Conservation (phyloP, 2,113 vertebrate species). For the Uropsilus gracilis region DNA sequence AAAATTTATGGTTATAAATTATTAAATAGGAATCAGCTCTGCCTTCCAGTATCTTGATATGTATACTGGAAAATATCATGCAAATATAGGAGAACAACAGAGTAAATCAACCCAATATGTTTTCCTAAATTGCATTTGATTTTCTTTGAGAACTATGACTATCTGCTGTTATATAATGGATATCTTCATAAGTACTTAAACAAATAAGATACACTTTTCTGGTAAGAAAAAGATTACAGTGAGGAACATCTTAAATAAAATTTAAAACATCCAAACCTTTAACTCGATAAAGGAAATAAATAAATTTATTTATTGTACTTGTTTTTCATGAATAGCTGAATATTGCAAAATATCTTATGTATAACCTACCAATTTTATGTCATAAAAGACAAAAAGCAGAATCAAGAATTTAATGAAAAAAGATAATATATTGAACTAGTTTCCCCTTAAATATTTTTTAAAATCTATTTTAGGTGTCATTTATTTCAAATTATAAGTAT, state of each 20-base stretch:
- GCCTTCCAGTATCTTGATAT: not conserved
- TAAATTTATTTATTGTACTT: not conserved
- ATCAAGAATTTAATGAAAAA: not conserved
- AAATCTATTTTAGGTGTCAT: not conserved
- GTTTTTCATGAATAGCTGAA: not conserved
- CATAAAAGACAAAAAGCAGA: not conserved
- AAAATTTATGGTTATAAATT: constrained; percentile 7
- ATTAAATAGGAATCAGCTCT: not conserved
- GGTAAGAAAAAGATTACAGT: not conserved
- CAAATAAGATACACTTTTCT: not conserved
- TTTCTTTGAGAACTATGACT: not conserved
- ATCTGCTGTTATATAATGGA: not conserved
- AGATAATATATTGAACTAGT: not conserved
- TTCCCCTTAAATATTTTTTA: not conserved
- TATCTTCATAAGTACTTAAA: not conserved
- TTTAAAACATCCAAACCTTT: not conserved
- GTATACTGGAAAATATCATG: not conserved
- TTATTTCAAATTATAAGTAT: constrained; percentile 43
- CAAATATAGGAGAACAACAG: not conserved
- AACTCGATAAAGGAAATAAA: not conserved
- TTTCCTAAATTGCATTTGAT: not conserved
- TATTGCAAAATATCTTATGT: not conserved
- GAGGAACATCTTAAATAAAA: constrained; percentile 28
- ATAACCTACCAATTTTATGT: not conserved
- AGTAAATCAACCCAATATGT: not conserved